A percentile compares a stretch with the other conserved stretches of the same genome.
Evolutionary conservation across 2,888 invertebrate species (phyloP).

Genomic region (Tubiluchus corallicola): DNA sequence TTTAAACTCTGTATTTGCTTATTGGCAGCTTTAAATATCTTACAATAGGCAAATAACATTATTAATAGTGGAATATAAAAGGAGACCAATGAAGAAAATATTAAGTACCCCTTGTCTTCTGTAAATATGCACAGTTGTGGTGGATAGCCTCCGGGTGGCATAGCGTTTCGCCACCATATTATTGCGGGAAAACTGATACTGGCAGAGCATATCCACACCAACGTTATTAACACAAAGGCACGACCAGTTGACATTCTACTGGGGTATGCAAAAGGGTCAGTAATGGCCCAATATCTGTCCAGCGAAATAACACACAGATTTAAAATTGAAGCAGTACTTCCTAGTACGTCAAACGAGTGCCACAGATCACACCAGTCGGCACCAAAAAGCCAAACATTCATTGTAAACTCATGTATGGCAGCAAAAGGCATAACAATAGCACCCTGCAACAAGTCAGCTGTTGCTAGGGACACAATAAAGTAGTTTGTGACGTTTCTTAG

Average conservation of each 20-base stretch:
- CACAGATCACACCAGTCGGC: conserved; percentile 92
- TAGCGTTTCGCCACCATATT: conserved; percentile 38
- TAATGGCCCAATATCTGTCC: conserved; percentile 96
- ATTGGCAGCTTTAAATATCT: conserved; percentile 81
- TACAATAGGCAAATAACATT: conserved; percentile 95
- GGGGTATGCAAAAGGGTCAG: conserved; percentile 92
- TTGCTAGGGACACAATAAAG: conserved; percentile 86
- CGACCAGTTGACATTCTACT: conserved; percentile 75
- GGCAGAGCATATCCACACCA: conserved; percentile 90
- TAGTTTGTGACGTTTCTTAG: conserved; percentile 93
- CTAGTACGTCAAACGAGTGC: conserved; percentile 88
- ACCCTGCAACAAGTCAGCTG: conserved; percentile 88
- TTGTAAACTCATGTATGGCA: conserved; percentile 58
- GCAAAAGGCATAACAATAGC: conserved; percentile 95
- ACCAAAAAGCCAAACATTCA: conserved; percentile 62
- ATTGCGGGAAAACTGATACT: conserved; percentile 97
- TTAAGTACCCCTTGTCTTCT: conserved; percentile 82
- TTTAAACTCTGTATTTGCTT: conserved; percentile 75
- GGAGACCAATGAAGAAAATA: conserved; percentile 91
- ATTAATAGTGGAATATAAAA: conserved; percentile 91
- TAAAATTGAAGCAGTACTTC: conserved; percentile 89
- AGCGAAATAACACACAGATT: conserved; percentile 86
- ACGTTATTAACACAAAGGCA: conserved; percentile 68
- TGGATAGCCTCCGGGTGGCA: conserved; percentile 19
- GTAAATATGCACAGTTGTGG: conserved; percentile 62